Evolutionary conservation across 2,113 vertebrate genomes (phyloP), one percentile per base, ranked within the genome.

Genomic region (Pleuronectes platessa): DNA sequence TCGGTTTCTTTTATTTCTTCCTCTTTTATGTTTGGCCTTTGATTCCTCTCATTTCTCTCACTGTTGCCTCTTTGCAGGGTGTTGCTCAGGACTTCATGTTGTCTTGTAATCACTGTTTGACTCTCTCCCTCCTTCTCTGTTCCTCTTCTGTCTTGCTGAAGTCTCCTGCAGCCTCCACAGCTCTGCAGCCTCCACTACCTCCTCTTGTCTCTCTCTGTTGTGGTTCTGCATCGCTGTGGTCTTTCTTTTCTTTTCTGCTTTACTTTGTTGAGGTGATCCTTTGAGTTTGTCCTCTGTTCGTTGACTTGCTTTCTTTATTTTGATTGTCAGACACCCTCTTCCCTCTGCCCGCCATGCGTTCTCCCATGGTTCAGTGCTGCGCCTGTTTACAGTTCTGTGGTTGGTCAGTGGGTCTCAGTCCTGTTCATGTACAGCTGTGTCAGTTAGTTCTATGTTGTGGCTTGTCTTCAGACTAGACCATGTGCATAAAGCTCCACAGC

Each of bases 61-160:
- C 92, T 87, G 93, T 93, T 93, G 87, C 92, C 91, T 96, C 93
- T 84, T 95, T 95, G 91, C 93, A 94, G 95, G 95, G 91, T 93
- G 93, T 91, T 95, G 92, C 94, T 93, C 94, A 94, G 93, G 96
- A 95, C 92, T 91, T 84, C 92, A 95, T 96, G 91, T 95, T 94
- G 91, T 94, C 90, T 93, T 84, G 89, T 94, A 86, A 83, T 94
- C 93, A 93, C 92, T 90, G 87, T 94, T 83, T 88, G 83, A 92
- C 87, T 93, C 81, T 85, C 73, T 79, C 56, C 64, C 49, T 81
- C 77, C 37, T 65, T 27, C 54, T 78, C 65, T 66, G 58, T 79
- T 65, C 17, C 63, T 75, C 66, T 71, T 66, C 40, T 84, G 77
- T 78, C 74, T 73, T 53, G 83, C 85, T 85, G 74, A 83, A 76